phyloP scores from a whole-genome alignment of 2,113 vertebrate species.

The Brachyhypopomus occidentalis region DNA sequence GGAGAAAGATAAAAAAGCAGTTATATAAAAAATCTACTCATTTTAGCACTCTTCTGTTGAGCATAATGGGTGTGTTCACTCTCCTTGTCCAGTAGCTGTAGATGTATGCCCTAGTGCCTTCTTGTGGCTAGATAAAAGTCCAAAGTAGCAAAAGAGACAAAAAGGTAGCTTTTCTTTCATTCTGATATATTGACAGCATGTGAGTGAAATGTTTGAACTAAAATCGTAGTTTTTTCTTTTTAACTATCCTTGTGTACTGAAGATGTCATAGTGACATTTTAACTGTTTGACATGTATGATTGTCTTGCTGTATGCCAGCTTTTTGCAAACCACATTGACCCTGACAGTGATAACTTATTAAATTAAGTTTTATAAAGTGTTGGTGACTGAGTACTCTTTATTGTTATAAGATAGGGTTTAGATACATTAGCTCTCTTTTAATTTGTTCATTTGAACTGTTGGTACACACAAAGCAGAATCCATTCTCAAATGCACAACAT shows the following conservation, averaged over 20 bases:
- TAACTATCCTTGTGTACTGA: not conserved
- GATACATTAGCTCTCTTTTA: too few relatives aligned
- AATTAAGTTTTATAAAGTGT: too few relatives aligned
- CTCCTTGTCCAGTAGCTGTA: not conserved
- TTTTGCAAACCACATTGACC: too few relatives aligned
- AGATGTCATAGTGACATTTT: not conserved
- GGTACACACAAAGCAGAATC: too few relatives aligned
- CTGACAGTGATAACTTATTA: too few relatives aligned
- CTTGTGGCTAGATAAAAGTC: not conserved
- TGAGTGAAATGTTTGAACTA: not conserved
- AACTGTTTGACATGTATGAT: not conserved
- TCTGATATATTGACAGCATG: not conserved
- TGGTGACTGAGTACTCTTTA: too few relatives aligned
- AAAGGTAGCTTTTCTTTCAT: not conserved
- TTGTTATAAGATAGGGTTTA: too few relatives aligned
- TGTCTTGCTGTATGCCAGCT: too few relatives aligned
- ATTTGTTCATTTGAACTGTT: too few relatives aligned
- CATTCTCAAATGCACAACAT: too few relatives aligned
- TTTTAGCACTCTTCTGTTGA: not conserved
- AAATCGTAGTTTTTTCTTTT: not conserved
- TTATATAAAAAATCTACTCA: not conserved
- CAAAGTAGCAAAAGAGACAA: not conserved
- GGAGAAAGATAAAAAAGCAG: not conserved
- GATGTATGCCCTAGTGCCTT: not conserved
- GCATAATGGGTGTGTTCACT: not conserved